A percentile compares a stretch with the other conserved stretches of the same genome.
Evolutionary conservation across 2,113 vertebrate genomes (phyloP).

Genomic region (Erythrocercus mccallii): DNA sequence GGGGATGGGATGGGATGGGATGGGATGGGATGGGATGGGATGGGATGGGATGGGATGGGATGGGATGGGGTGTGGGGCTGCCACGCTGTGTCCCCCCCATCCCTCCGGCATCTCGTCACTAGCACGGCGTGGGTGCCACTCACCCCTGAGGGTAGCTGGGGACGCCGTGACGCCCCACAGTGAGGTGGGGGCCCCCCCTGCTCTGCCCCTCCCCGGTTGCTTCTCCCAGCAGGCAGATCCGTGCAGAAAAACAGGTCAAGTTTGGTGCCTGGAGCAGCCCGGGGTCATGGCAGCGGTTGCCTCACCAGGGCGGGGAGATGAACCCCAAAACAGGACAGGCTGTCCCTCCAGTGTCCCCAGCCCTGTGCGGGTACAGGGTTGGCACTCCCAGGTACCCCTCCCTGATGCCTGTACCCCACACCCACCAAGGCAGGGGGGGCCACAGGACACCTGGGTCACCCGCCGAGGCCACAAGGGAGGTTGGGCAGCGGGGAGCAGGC

Average conservation of each 20-base stretch:
- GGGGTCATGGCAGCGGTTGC: neutral
- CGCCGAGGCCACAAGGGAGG: neutral
- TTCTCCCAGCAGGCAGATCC: neutral
- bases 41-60: neutral
- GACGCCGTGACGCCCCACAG: neutral
- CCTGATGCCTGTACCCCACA: neutral
- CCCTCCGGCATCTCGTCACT: neutral
- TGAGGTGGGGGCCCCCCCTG: neutral
- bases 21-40: neutral
- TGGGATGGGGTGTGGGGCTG: neutral
- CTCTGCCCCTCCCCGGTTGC: neutral
- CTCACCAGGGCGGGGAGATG: neutral
- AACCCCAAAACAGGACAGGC: neutral
- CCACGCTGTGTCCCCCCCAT: fast-evolving
- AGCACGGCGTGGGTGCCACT: neutral
- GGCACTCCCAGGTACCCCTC: neutral
- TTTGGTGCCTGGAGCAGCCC: neutral
- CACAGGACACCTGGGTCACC: neutral
- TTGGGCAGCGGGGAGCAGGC: neutral
- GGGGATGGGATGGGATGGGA: neutral
- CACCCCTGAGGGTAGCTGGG: neutral
- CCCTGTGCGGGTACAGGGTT: neutral
- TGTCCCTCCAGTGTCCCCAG: neutral
- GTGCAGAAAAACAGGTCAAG: slow-evolving; percentile 26
- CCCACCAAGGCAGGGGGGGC: neutral